Conservation (phyloP, 2,797 vertebrate species). For the Melanotaenia pygmaea region DNA sequence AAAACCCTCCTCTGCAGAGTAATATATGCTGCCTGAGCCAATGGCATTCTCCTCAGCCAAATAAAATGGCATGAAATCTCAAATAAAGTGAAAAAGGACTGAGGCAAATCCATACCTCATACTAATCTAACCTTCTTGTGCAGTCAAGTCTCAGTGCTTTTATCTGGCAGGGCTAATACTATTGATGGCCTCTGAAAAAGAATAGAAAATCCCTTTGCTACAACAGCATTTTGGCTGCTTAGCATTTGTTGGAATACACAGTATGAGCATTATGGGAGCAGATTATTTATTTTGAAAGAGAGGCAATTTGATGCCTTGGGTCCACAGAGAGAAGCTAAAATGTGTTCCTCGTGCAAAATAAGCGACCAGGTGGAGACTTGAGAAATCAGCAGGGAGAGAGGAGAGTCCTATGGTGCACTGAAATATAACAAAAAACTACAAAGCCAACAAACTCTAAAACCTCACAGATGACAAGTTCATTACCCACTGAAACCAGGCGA, state of each 20-base stretch:
- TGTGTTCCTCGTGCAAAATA: constrained; percentile 75
- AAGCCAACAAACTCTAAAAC: constrained; percentile 70
- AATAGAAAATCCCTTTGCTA: constrained; percentile 65
- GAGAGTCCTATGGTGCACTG: constrained; percentile 73
- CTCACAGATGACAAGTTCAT: constrained; percentile 81
- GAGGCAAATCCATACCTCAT: constrained; percentile 61
- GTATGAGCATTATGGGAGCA: constrained; percentile 67
- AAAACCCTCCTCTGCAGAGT: constrained; percentile 31
- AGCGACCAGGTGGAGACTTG: constrained; percentile 66
- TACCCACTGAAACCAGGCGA: constrained; percentile 74
- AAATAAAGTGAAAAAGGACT: constrained; percentile 59
- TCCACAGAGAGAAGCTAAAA: constrained; percentile 77
- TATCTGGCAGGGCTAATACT: constrained; percentile 67
- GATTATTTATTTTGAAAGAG: constrained; percentile 82
- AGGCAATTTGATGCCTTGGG: constrained; percentile 72
- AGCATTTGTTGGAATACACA: constrained; percentile 76
- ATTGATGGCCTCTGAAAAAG: constrained; percentile 68
- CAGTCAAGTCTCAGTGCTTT: constrained; percentile 64
- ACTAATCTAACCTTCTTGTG: constrained; percentile 58
- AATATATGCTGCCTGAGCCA: constrained; percentile 41
- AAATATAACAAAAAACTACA: constrained; percentile 77
- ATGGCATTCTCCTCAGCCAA: constrained; percentile 50
- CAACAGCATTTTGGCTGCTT: constrained; percentile 72
- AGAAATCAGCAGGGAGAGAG: constrained; percentile 69
- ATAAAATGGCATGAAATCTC: constrained; percentile 55